Percentiles rank a stretch among this genome's conserved stretches.
Conservation (phyloP, 92 coral and sea anemone species). For the Montipora capitata region DNA sequence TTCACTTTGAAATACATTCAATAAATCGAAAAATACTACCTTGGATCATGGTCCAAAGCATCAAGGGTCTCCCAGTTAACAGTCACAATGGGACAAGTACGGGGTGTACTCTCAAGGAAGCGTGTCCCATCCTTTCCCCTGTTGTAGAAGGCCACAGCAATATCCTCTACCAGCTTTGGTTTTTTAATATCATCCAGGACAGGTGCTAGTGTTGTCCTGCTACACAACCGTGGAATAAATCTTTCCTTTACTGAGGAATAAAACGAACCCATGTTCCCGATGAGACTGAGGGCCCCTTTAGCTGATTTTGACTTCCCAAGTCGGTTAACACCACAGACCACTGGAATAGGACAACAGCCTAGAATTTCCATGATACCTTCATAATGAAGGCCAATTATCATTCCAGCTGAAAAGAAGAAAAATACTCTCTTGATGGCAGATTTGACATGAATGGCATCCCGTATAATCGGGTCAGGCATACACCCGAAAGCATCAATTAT, state of each 20-base stretch:
- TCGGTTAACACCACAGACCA: constrained; percentile 63
- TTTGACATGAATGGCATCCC: too few species aligned
- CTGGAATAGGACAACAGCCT: constrained; percentile 64
- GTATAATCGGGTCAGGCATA: too few species aligned
- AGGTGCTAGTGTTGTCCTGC: constrained; percentile 24
- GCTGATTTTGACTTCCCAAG: constrained; percentile 73
- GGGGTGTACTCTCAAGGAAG: constrained; percentile 41
- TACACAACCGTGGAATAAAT: constrained; percentile 19
- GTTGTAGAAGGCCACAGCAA: constrained; percentile 37
- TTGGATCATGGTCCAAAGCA: constrained; percentile 31
- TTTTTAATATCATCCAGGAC: constrained; percentile 65
- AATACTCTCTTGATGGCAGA: too few species aligned
- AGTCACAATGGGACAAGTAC: constrained; percentile 60
- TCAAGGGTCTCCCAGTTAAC: constrained; percentile 73
- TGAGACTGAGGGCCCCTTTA: constrained; percentile 47
- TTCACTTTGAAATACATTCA: too few species aligned
- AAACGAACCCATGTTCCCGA: constrained; percentile 54
- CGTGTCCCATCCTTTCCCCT: constrained; percentile 74
- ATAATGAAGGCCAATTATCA: constrained; percentile 63
- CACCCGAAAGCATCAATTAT: too few species aligned
- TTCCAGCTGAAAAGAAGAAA: constrained; percentile 8
- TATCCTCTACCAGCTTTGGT: constrained; percentile 2
- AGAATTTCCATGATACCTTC: constrained; percentile 27
- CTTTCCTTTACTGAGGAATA: constrained; percentile 62
- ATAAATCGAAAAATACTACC: constrained; percentile 6